Conservation (phyloP, 2,797 vertebrate genomes). For the Chaenodraco wilsoni region DNA sequence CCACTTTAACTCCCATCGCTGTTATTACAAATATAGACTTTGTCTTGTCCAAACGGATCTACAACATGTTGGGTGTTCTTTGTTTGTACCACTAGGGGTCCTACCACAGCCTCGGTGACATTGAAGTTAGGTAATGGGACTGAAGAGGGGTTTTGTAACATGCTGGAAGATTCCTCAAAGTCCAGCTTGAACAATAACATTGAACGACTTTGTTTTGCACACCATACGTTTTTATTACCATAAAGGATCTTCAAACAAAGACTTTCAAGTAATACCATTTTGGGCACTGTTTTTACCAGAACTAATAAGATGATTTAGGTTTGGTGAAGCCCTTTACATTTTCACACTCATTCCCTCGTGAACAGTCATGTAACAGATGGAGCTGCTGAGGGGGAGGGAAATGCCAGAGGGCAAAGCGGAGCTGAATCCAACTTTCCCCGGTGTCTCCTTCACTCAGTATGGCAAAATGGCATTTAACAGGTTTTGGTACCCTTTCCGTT, state of each 20-base stretch:
- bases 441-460: neutral
- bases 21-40: neutral
- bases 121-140: constrained; percentile 43
- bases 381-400: constrained; percentile 40
- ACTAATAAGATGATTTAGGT: constrained; percentile 16
- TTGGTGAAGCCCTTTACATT: constrained; percentile 53
- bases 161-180: constrained; percentile 9
- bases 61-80: neutral
- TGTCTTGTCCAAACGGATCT: neutral
- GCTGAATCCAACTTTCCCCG: constrained; percentile 5
- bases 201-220: constrained; percentile 28
- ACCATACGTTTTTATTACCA: constrained; percentile 69
- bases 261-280: constrained; percentile 57
- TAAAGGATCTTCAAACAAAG: constrained; percentile 36
- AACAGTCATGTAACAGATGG: constrained; percentile 47
- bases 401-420: constrained; percentile 14
- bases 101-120: constrained; percentile 19
- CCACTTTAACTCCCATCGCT: neutral
- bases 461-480: constrained; percentile 3
- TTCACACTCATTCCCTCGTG: constrained; percentile 14
- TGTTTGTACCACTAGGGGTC: constrained; percentile 48
- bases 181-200: constrained; percentile 8
- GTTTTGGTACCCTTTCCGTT: neutral
- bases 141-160: constrained; percentile 6
- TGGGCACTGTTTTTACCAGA: constrained; percentile 6